Conservation (phyloP, 2,113 vertebrate genomes). For the Regulus satrapa region DNA sequence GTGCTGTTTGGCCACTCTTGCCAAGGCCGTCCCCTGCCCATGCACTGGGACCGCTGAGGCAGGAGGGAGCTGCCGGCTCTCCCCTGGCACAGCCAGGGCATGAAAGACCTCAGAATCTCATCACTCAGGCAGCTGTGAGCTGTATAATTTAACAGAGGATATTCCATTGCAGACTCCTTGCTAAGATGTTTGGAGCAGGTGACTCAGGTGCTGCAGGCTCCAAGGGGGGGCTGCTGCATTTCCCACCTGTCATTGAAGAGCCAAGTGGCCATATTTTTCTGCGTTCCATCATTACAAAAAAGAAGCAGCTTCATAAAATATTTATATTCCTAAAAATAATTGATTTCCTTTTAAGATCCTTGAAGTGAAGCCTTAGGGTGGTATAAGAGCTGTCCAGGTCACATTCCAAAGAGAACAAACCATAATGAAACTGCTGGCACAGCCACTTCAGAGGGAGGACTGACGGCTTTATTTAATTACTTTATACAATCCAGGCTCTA, state of each 20-base stretch:
- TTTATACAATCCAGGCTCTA: background rate
- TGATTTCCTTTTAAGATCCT: constrained; percentile 15
- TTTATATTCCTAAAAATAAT: constrained; percentile 31
- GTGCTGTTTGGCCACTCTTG: background rate
- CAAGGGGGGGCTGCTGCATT: background rate
- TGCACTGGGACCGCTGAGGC: background rate
- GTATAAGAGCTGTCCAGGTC: background rate
- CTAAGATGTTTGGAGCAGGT: background rate
- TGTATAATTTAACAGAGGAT: background rate
- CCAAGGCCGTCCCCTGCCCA: accelerated
- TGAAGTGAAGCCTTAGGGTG: background rate
- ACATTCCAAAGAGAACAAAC: background rate
- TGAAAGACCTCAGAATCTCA: background rate
- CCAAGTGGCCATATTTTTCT: background rate
- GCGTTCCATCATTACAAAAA: background rate
- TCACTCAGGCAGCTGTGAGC: accelerated
- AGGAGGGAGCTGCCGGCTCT: background rate
- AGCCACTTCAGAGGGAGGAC: background rate
- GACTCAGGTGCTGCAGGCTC: background rate
- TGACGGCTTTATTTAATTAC: background rate
- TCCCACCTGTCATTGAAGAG: background rate
- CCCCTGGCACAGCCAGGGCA: background rate
- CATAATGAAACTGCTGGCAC: background rate
- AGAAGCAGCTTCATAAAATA: constrained; percentile 11
- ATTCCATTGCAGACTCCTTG: background rate